These are phyloP conservation scores for Belonocnema kinseyi DNA, from an alignment of 1,140 invertebrate species.

Conservation along the genomic window DNA sequence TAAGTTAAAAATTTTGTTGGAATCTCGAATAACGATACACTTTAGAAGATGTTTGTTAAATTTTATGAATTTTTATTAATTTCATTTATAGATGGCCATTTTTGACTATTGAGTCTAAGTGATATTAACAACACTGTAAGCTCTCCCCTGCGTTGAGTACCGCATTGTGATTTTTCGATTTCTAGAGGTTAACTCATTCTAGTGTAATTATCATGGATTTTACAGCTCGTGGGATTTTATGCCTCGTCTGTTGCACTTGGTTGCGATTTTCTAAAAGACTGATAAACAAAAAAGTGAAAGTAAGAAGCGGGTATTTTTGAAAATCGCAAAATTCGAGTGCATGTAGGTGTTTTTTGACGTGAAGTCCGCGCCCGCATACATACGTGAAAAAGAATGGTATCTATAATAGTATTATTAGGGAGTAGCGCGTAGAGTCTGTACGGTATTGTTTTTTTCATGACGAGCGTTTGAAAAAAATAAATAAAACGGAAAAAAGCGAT, in stretches of 20 bases:
- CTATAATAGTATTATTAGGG: constrained; percentile 75
- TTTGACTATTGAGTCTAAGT: no score
- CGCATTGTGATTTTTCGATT: constrained; percentile 59
- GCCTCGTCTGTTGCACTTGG: constrained; percentile 28
- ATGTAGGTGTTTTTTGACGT: constrained; percentile 21
- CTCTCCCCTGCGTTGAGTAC: constrained; percentile 29
- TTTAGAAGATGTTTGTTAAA: no score
- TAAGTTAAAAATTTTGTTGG: no score
- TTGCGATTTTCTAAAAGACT: constrained; percentile 59
- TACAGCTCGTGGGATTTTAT: constrained; percentile 36
- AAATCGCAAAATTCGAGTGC: constrained; percentile 47
- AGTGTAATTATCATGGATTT: constrained; percentile 48
- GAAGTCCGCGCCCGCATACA: not conserved
- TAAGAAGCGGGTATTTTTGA: constrained; percentile 44
- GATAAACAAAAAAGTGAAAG: constrained; percentile 35
- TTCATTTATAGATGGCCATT: no score
- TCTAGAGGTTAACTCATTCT: constrained; percentile 52
- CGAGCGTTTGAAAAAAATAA: constrained; percentile 25
- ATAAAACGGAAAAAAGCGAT: not conserved
- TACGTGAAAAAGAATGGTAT: constrained; percentile 55
- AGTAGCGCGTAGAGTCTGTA: constrained; percentile 72
- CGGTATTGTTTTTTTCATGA: constrained; percentile 64
- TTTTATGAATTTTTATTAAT: no score
- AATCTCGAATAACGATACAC: no score
- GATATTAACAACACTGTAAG: constrained; percentile 3